A percentile compares a stretch with the other conserved stretches of the same genome.
These are phyloP conservation scores for Anthonomus grandis DNA, from an alignment of 1,140 invertebrate species.

Conservation along the genomic window DNA sequence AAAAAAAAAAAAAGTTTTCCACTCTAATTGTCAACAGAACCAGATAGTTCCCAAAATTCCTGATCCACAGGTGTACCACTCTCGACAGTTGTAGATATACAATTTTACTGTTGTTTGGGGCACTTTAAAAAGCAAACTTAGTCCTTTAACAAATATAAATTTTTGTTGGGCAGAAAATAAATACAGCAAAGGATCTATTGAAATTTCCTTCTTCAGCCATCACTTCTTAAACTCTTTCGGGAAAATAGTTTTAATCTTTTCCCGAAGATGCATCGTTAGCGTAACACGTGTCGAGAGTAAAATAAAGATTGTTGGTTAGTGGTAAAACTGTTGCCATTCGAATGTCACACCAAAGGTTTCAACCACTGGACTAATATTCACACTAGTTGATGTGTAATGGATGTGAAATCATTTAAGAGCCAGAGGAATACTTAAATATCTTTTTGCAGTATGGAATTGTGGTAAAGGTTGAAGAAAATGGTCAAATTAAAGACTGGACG, in stretches of 20 bases:
- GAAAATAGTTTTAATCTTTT: not conserved
- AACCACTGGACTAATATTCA: too few species aligned
- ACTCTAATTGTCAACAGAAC: not conserved
- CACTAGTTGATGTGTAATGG: not conserved
- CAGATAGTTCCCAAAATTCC: not conserved
- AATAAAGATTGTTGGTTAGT: not conserved
- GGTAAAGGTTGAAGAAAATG: not conserved
- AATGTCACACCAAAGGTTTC: not conserved
- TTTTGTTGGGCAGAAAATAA: not conserved
- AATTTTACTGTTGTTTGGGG: not conserved
- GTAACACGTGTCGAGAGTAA: not conserved
- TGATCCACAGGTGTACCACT: not conserved
- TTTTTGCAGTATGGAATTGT: not conserved
- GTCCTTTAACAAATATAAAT: not conserved
- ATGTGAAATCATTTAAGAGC: not conserved
- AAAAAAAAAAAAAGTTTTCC: not conserved
- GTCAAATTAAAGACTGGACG: not conserved
- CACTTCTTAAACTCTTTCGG: not conserved
- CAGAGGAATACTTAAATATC: not conserved
- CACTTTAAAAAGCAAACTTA: not conserved
- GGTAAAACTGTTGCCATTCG: not conserved
- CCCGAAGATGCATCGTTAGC: not conserved
- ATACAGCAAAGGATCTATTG: not conserved
- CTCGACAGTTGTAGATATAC: not conserved
- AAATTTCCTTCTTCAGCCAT: not conserved